Evolutionary conservation across 2,113 vertebrate species (phyloP).

Genomic region (Thunnus thynnus): DNA sequence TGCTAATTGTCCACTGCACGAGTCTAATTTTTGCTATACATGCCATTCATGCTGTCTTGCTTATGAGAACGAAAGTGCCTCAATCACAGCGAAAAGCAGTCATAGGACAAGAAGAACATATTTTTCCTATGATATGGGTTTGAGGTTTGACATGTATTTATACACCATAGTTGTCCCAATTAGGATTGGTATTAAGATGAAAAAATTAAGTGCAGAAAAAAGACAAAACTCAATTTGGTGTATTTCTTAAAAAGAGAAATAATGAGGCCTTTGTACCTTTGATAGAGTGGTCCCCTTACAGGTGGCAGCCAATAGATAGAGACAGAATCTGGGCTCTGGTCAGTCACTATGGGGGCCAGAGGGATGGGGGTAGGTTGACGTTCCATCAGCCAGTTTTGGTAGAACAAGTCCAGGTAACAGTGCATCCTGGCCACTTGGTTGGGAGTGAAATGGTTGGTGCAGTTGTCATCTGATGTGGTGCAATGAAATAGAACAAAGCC

Average conservation of each 20-base stretch:
- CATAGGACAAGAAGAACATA: too few species aligned
- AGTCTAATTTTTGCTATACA: too few species aligned
- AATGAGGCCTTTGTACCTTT: conserved; percentile 85
- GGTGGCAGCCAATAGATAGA: conserved; percentile 94
- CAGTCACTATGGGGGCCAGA: conserved; percentile 89
- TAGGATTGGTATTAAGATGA: too few species aligned
- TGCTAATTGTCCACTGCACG: too few species aligned
- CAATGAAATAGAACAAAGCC: not conserved
- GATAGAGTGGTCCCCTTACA: conserved; percentile 89
- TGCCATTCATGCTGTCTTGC: too few species aligned
- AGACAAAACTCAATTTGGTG: not conserved
- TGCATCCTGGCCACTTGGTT: conserved; percentile 99
- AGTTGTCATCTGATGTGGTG: conserved; percentile 90
- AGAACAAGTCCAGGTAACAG: conserved; percentile 96
- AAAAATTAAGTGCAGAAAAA: not conserved
- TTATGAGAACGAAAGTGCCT: too few species aligned
- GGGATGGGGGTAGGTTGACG: conserved; percentile 89
- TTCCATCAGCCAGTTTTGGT: conserved; percentile 90
- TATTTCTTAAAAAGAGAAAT: not conserved
- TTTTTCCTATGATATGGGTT: too few species aligned
- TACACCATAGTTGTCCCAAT: too few species aligned
- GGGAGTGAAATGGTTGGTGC: conserved; percentile 96
- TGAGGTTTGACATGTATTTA: too few species aligned
- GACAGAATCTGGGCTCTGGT: conserved; percentile 88
- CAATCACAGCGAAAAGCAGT: too few species aligned